Evolutionary conservation across 2,797 vertebrate genomes (phyloP), one percentile per base, ranked within the genome.

Genomic region (Bradypodion pumilum): DNA sequence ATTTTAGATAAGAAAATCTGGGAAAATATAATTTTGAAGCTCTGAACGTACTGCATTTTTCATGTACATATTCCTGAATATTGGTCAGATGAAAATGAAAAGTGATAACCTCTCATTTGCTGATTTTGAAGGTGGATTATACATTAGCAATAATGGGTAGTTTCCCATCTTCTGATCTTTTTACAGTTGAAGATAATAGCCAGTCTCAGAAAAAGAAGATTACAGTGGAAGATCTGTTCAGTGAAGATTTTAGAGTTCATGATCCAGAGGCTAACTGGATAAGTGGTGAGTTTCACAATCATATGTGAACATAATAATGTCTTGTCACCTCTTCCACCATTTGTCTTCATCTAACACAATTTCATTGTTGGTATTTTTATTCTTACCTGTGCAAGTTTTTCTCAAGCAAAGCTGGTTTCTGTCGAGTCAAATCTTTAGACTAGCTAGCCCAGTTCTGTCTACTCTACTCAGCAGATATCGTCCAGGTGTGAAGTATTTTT

Each of bases 221-320:
- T 90, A 97, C 97, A 0, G 89, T 99, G 69, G 97, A 98, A 82
- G 97, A 99, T 89, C 95, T 99, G 79, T 98, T 98, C 91, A 97
- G 97, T 79, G 94, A 94, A 40, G 97, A 97, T 81, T 97, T 99
- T 92, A 96, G 93, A 92, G 95, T 98, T 89, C 98, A 98, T 2
- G 97, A 99, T 92, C 98, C 98, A 0, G 96, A 98, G 27, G 97
- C 97, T 44, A 97, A 96, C 90, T 99, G 98, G 98, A 97, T 99
- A 91, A 98, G 95, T 1, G 96, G 98, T 99, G 88, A 97, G 98
- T 97, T 81, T 84, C 80, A 63, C 29, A 37, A 1, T 1, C 29
- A 4, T 0, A 0, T 7, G 42, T 66, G 2, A 6, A 25, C 23
- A 2, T 49, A 2, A 21, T n/a, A n/a, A 70, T 68, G 5, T 0